These are phyloP conservation scores for Eonycteris spelaea DNA, from an alignment of 2,113 vertebrate species.

Conservation along the genomic window DNA sequence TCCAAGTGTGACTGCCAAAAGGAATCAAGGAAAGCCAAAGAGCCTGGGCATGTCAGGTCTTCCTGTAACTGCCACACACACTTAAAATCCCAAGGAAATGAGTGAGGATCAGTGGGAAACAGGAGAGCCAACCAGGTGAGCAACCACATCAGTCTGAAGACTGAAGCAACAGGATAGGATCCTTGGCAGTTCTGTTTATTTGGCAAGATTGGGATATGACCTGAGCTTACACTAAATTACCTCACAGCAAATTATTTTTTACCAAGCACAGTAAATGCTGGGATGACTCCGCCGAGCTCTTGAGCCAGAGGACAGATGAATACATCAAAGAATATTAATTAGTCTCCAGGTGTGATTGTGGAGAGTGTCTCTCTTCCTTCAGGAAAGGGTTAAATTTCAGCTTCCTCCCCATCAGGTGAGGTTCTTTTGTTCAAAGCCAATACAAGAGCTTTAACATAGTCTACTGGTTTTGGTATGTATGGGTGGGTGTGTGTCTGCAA, in stretches of 20 bases:
- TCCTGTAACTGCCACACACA: neutral
- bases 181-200: neutral
- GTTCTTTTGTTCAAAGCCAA: neutral
- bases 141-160: conserved; percentile 32
- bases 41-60: neutral
- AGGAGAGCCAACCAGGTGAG: conserved; percentile 48
- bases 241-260: conserved; percentile 44
- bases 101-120: conserved; percentile 29
- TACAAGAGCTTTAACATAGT: neutral
- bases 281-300: conserved; percentile 31
- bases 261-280: conserved; percentile 10
- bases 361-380: conserved; percentile 33
- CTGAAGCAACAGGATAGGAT: conserved; percentile 51
- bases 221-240: conserved; percentile 56
- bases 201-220: conserved; percentile 60
- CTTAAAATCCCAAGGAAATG: neutral
- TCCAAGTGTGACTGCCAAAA: conserved; percentile 63
- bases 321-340: conserved; percentile 47
- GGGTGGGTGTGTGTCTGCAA: neutral
- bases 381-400: neutral
- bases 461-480: neutral
- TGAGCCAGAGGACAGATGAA: conserved; percentile 44
- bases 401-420: conserved; percentile 20
- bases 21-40: conserved; percentile 35
- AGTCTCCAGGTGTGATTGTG: conserved; percentile 38